Base-by-base conservation (phyloP, 2,888 invertebrate genomes). In the Drosophila infuscata region DNA sequence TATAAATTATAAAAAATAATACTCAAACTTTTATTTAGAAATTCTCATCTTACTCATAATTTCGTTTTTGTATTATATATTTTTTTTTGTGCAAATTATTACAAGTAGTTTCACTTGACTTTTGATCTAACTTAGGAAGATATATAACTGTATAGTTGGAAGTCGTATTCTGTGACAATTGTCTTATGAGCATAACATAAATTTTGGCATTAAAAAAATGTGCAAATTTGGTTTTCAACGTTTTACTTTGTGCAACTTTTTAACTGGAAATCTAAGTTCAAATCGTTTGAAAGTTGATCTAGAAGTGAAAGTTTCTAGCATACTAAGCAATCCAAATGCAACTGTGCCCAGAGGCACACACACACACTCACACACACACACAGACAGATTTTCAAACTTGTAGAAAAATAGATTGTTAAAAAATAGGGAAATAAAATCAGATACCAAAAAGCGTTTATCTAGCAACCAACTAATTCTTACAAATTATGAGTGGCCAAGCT, bases 401-500 rank as follows among this genome's bases (percentile, higher is more conserved):
- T 25, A 32, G 20, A 43, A 15, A 48, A 54, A 41, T 33, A 54
- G 43, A 60, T 32, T 46, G 17, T 20, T 25, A 58, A 63, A 29
- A 36, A 11, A 11, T 12, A 58, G 36, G 25, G 20, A 12, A 29
- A 48, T 25, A 49, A 73, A 73, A 60, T 64, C 60, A 43, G 58
- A 48, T 70, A 60, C 41, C 29, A 46, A 68, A 68, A 71, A 69
- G 48, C 64, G 62, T 67, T 76, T 82, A 73, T 65, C 64, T 69
- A 46, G 49, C n/a, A 25, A 52, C 43, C 63, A 63, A 80, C 70
- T 80, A 77, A 82, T 82, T 72, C 64, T 35, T 52, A 65, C 80
- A 78, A 82, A 82, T 82, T 82, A 72, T 69, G 38, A 66, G 38
- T 58, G 53, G 12, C 58, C 51, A 15, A 48, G 51, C 46, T 11